These are phyloP conservation scores for Peromyscus polionotus DNA, from an alignment of 2,113 vertebrate genomes.

Conservation along the genomic window DNA sequence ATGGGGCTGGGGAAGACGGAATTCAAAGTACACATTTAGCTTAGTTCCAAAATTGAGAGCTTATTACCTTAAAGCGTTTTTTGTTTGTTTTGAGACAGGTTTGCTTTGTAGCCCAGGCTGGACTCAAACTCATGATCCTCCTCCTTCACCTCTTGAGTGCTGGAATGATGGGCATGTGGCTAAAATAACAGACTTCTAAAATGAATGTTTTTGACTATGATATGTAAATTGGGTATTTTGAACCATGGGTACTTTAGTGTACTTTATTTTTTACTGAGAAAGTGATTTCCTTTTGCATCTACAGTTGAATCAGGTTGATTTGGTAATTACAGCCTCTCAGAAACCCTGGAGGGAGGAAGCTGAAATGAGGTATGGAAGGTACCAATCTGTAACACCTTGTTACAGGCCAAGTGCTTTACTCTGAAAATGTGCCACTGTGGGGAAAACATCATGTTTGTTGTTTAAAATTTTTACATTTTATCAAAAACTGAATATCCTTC, in stretches of 20 bases:
- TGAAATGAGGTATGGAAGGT: not conserved
- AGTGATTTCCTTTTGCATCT: not conserved
- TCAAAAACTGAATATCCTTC: not conserved
- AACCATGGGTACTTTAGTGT: not conserved
- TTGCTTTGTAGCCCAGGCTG: not conserved
- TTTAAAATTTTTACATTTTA: not conserved
- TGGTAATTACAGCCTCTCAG: not conserved
- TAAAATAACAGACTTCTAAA: slow-evolving; percentile 5
- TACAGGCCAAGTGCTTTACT: not conserved
- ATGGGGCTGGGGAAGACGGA: not conserved
- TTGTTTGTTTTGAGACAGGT: not conserved
- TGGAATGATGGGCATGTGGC: not conserved
- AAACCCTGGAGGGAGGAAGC: not conserved
- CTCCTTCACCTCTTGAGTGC: not conserved
- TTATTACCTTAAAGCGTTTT: not conserved
- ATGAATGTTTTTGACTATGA: not conserved
- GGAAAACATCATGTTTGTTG: not conserved
- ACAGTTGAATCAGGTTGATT: not conserved
- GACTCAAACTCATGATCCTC: not conserved
- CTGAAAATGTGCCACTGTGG: not conserved
- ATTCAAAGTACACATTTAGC: not conserved
- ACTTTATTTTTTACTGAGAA: not conserved
- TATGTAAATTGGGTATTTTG: not conserved
- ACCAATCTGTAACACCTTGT: not conserved
- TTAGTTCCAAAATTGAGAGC: not conserved